Conservation (phyloP, 2,113 vertebrate genomes). For the Pluvianellus socialis region DNA sequence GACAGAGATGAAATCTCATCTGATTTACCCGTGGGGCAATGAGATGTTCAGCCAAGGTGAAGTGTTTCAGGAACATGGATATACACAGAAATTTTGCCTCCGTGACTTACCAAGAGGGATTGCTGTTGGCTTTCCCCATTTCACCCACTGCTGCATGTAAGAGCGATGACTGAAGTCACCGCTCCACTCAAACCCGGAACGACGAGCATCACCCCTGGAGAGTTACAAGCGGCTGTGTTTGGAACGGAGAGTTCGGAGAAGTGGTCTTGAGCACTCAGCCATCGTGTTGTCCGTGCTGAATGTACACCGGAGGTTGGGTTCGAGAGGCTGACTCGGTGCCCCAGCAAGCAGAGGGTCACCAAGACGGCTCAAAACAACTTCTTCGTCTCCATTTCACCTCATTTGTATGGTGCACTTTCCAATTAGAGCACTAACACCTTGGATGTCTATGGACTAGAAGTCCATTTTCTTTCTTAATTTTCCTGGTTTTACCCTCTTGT, state of each 20-base stretch:
- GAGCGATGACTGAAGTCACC: rapidly evolving
- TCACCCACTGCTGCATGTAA: background rate
- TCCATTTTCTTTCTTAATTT: background rate
- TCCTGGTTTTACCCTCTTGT: background rate
- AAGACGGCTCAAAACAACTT: background rate
- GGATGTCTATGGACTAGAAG: background rate
- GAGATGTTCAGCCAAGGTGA: background rate
- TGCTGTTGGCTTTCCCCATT: background rate
- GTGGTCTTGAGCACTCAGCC: too few relatives aligned
- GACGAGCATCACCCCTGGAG: background rate
- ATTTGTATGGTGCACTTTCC: background rate
- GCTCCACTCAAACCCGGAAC: background rate
- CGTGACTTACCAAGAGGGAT: background rate
- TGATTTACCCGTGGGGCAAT: background rate
- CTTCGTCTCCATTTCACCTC: background rate
- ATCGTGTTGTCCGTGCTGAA: rapidly evolving
- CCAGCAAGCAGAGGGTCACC: background rate
- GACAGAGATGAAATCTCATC: background rate
- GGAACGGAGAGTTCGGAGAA: background rate
- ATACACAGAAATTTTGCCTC: background rate
- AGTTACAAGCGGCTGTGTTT: background rate
- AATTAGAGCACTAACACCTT: background rate
- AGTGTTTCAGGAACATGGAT: background rate
- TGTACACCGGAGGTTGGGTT: background rate
- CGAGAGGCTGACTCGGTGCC: rapidly evolving